Base-by-base conservation (phyloP, 1,140 invertebrate species). In the Stegodyphus dumicola region DNA sequence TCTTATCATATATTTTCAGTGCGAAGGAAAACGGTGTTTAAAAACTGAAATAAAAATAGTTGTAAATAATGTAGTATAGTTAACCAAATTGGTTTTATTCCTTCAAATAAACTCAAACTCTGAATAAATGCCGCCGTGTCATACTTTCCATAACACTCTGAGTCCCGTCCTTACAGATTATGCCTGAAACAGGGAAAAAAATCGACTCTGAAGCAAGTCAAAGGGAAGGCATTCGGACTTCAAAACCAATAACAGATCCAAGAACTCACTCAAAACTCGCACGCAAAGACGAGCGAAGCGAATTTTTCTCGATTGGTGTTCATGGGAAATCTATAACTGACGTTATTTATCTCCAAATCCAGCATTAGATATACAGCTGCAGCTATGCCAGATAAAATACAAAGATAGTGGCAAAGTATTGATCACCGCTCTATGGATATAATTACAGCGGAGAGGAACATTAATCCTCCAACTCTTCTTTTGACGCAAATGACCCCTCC, bases 361-460 rank as follows among this genome's bases (percentile, higher is more conserved):
- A 66, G 71, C 17, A 51, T 48, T 52, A 83, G 80, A 83, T 75
- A 77, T 65, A 83, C 56, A 83, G 71, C 49, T 80, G 52, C 53
- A 80, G 77, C 60, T 71, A 70, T 80, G 80, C 49, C 49, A 83
- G 80, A 83, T 83, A 83, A 74, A 83, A 83, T 75, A 83, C 71
- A 53, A 74, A 64, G 71, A 83, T 83, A 83, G 80, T 74, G 49
- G 69, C 15, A 83, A 75, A 49, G 80, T 83, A 83, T 83, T 83
- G 80, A 83, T 83, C 71, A 74, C 53, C n/a, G 71, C 53, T 83
- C 70, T 83, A 83, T 83, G 80, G 80, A 83, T 83, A 83, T 83
- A 83, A 83, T 83, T 83, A 83, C 80, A 51, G 56, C 65, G 65
- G 71, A 33, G 18, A 66, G 60, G 60, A 65, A 75, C 80, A 83